Evolutionary conservation across 2,888 invertebrate species (phyloP).

Genomic region (Dioctria linearis): DNA sequence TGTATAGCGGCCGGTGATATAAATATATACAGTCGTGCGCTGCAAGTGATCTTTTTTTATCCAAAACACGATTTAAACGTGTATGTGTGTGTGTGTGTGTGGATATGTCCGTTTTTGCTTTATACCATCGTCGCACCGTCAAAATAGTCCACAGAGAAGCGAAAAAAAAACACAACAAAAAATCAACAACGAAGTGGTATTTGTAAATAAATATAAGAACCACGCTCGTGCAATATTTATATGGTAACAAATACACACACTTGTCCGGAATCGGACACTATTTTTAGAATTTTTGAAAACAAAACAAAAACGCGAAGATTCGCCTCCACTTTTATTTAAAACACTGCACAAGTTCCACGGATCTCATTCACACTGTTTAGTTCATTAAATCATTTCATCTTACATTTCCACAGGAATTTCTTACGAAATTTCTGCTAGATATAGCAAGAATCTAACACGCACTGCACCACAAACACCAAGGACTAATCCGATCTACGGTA

Average conservation of each 20-base stretch:
- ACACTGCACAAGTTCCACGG: neutral
- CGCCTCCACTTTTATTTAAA: slow-evolving; percentile 39
- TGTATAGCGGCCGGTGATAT: neutral
- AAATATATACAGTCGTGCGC: slow-evolving; percentile 25
- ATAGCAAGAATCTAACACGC: neutral
- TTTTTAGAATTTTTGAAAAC: slow-evolving; percentile 42
- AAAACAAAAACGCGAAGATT: slow-evolving; percentile 19
- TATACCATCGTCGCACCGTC: neutral
- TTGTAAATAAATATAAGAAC: slow-evolving; percentile 28
- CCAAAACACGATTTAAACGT: slow-evolving; percentile 17
- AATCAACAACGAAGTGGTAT: slow-evolving; percentile 18
- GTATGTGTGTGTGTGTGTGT: slow-evolving; percentile 32
- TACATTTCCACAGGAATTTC: slow-evolving; percentile 26
- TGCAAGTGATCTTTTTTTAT: neutral
- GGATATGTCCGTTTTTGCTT: neutral
- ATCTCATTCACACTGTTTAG: slow-evolving; percentile 6
- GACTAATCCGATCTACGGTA: slow-evolving; percentile 7
- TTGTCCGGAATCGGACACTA: slow-evolving; percentile 27
- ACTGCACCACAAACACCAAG: slow-evolving; percentile 17
- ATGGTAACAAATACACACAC: slow-evolving; percentile 20
- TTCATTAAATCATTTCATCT: slow-evolving; percentile 1
- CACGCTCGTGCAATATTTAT: neutral
- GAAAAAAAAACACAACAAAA: neutral
- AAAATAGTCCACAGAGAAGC: neutral
- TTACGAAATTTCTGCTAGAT: slow-evolving; percentile 16